phyloP scores from a whole-genome alignment of 2,888 invertebrate genomes.

The Leptopilina syphax region DNA sequence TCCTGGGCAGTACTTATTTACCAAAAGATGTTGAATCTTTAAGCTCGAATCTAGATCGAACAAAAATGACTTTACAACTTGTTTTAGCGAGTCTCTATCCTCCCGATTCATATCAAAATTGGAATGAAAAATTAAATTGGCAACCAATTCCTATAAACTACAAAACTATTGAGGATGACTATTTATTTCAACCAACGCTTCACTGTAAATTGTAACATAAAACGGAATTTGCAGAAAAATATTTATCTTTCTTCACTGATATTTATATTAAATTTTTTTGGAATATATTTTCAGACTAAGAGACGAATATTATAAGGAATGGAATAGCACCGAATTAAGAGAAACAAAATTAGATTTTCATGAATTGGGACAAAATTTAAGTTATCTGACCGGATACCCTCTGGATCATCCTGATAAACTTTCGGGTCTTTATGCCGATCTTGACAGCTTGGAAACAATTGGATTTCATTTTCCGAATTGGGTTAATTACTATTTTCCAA shows the following conservation, averaged over 20 bases:
- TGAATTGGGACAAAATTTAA: slow-evolving; percentile 24
- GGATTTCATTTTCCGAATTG: slow-evolving; percentile 77
- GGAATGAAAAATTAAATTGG: slow-evolving; percentile 81
- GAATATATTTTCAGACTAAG: too few relatives aligned
- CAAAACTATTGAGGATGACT: slow-evolving; percentile 9
- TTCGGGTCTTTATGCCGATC: slow-evolving; percentile 56
- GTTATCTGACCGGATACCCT: slow-evolving; percentile 14
- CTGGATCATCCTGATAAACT: slow-evolving; percentile 36
- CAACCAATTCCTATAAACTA: slow-evolving; percentile 79
- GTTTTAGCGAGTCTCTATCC: slow-evolving; percentile 73
- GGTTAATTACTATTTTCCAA: slow-evolving; percentile 65
- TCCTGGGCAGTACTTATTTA: background rate
- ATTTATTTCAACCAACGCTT: background rate
- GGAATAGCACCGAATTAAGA: too few relatives aligned
- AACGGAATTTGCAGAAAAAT: background rate
- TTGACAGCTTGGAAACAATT: slow-evolving; percentile 75
- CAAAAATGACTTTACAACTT: background rate
- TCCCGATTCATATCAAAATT: slow-evolving; percentile 78
- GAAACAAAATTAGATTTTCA: background rate
- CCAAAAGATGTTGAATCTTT: background rate
- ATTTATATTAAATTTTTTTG: too few relatives aligned
- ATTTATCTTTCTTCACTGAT: too few relatives aligned
- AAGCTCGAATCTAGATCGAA: background rate
- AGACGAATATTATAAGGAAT: too few relatives aligned
- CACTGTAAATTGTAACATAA: too few relatives aligned